These are phyloP conservation scores for Craseonycteris thonglongyai DNA, from an alignment of 2,113 vertebrate species.

Conservation along the genomic window DNA sequence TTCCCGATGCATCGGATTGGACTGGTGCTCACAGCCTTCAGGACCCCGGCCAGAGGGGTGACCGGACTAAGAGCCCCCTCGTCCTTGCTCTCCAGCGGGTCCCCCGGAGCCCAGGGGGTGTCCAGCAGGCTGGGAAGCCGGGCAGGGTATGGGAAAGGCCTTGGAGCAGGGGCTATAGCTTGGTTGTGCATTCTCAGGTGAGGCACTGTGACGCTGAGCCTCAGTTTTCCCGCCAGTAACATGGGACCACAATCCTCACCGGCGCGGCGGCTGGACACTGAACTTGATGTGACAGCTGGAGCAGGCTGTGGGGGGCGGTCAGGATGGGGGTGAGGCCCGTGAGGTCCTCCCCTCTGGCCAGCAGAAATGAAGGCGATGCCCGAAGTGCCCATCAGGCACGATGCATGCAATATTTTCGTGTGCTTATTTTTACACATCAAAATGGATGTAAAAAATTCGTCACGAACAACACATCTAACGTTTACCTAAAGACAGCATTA, in stretches of 20 bases:
- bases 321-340: not conserved
- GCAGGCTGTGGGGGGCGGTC: too few relatives aligned
- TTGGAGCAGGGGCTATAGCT: not conserved
- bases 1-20: not conserved
- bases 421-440: not conserved
- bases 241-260: not conserved
- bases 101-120: not conserved
- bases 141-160: not conserved
- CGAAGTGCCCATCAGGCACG: not conserved
- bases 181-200: accelerated
- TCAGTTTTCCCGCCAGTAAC: not conserved
- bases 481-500: not conserved
- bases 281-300: not conserved
- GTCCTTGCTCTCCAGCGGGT: not conserved
- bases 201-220: not conserved
- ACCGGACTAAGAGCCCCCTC: not conserved
- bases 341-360: accelerated
- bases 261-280: not conserved
- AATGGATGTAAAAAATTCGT: not conserved
- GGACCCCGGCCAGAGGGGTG: not conserved
- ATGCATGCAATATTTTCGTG: not conserved
- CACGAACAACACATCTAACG: not conserved
- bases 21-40: constrained; percentile 34
- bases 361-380: not conserved
- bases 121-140: not conserved